Conservation (phyloP, 2,888 invertebrate species). For the Phalera bucephala region DNA sequence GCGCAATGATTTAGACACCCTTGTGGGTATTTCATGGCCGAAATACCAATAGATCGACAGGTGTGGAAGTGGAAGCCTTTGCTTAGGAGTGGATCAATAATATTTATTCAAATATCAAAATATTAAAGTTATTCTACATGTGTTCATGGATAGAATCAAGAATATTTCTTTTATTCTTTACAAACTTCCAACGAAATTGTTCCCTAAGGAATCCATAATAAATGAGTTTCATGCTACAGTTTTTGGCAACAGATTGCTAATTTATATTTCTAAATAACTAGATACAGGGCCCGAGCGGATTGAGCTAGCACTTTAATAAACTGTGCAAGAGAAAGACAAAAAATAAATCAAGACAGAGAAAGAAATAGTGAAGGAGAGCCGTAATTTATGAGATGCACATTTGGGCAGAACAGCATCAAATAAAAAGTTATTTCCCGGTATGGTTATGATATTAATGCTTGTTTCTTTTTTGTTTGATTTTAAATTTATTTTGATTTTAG, state of each 20-base stretch:
- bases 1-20: too few species aligned
- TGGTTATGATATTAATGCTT: conserved; percentile 58
- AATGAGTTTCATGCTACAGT: conserved; percentile 12
- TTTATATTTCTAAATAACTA: conserved; percentile 27
- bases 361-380: conserved; percentile 65
- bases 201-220: not conserved
- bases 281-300: conserved; percentile 60
- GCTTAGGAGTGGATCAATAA: too few species aligned
- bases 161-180: too few species aligned
- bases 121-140: too few species aligned
- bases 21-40: too few species aligned
- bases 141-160: too few species aligned
- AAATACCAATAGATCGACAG: too few species aligned
- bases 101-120: too few species aligned
- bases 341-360: conserved; percentile 62
- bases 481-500: too few species aligned
- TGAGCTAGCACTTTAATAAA: conserved; percentile 69
- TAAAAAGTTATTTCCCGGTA: conserved; percentile 70
- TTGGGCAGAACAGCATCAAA: conserved; percentile 75
- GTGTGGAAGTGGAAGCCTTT: too few species aligned
- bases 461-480: conserved; percentile 14
- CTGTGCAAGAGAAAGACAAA: conserved; percentile 56
- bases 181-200: too few species aligned
- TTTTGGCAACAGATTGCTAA: conserved; percentile 39
- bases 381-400: conserved; percentile 81